Conservation (phyloP, 2,113 vertebrate genomes). For the Indicator maculatus region DNA sequence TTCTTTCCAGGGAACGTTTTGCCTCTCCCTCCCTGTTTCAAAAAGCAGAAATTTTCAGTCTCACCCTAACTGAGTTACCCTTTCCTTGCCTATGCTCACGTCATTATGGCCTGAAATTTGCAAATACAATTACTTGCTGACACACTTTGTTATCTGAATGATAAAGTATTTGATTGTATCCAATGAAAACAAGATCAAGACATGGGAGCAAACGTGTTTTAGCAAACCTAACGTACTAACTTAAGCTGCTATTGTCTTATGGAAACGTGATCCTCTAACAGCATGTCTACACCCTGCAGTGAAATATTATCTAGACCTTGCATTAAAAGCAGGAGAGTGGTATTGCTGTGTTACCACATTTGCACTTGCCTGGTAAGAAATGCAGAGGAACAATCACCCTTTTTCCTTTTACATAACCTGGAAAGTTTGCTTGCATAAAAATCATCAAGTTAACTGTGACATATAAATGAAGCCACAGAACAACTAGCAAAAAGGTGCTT, state of each 20-base stretch:
- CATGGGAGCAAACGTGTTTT: constrained; percentile 41
- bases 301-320: background rate
- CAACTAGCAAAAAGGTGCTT: background rate
- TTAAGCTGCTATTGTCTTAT: constrained; percentile 45
- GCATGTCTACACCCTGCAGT: constrained; percentile 27
- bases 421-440: background rate
- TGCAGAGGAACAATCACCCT: background rate
- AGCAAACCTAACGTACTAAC: constrained; percentile 30
- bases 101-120: constrained; percentile 59
- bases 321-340: constrained; percentile 2
- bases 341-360: background rate
- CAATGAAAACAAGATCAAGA: constrained; percentile 65
- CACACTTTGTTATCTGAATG: constrained; percentile 65
- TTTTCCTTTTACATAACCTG: background rate
- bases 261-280: constrained; percentile 42
- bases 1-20: constrained; percentile 6
- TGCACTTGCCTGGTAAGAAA: constrained; percentile 9
- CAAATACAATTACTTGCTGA: constrained; percentile 64
- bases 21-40: background rate
- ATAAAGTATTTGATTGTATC: constrained; percentile 55
- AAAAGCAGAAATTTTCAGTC: background rate
- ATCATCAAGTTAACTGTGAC: background rate
- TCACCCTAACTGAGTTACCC: constrained; percentile 33
- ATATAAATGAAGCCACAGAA: background rate
- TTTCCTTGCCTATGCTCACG: constrained; percentile 22